Evolutionary conservation across 1,140 invertebrate genomes (phyloP).

Genomic region (Cardiocondyla obscurior): DNA sequence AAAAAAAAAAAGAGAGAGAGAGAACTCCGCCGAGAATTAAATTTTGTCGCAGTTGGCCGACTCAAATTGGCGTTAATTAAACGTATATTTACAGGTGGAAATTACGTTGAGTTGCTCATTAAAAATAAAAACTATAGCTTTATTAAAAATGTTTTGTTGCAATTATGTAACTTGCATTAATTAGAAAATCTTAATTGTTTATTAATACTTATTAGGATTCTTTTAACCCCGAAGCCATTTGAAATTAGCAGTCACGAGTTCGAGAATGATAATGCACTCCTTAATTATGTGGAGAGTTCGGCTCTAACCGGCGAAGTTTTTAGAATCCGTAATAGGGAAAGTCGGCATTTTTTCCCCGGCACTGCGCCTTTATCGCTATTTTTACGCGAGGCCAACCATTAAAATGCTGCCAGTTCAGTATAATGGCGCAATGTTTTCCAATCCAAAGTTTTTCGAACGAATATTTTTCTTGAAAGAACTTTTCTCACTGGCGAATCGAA

Average conservation of each 20-base stretch:
- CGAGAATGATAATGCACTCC: background rate
- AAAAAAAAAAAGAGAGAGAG: background rate
- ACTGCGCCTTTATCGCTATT: conserved; percentile 31
- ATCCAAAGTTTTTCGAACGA: conserved; percentile 15
- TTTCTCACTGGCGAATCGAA: background rate
- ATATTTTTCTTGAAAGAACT: conserved; percentile 2
- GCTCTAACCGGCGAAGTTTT: conserved; percentile 32
- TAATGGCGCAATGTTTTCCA: conserved; percentile 39
- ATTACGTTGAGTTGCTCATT: background rate
- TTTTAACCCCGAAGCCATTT: background rate
- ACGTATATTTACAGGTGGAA: conserved; percentile 7
- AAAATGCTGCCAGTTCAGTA: background rate
- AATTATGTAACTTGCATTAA: background rate
- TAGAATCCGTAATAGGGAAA: conserved; percentile 21
- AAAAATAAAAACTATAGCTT: background rate
- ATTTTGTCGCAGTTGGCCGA: background rate
- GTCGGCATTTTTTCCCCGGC: background rate
- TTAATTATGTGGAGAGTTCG: conserved; percentile 30
- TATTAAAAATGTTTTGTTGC: background rate
- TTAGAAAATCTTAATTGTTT: background rate
- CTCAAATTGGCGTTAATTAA: conserved; percentile 36
- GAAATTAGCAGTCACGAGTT: conserved; percentile 6
- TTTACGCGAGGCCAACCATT: conserved; percentile 30
- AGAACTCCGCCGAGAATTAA: conserved; percentile 5
- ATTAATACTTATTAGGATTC: too few species aligned